A percentile compares a stretch with the other conserved stretches of the same genome.
These are phyloP conservation scores for Pempheris klunzingeri DNA, from an alignment of 2,797 vertebrate species.

Conservation along the genomic window DNA sequence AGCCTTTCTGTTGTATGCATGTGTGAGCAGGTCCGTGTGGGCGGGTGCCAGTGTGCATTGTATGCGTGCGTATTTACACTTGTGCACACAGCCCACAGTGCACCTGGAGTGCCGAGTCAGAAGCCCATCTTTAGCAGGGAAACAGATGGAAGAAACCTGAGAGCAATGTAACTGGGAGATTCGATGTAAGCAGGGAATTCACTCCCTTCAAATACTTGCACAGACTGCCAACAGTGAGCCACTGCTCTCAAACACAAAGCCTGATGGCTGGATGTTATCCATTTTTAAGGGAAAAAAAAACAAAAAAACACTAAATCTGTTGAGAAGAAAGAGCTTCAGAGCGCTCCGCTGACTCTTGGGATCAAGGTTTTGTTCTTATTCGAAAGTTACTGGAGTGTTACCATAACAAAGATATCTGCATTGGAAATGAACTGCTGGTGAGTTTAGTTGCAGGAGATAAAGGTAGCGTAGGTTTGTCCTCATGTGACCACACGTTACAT, in stretches of 20 bases:
- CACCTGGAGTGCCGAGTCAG: constrained; percentile 71
- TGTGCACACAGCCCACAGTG: constrained; percentile 67
- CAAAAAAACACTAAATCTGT: constrained; percentile 15
- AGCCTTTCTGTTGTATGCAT: constrained; percentile 33
- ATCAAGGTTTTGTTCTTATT: constrained; percentile 46
- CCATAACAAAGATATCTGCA: constrained; percentile 32
- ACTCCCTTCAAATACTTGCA: constrained; percentile 61
- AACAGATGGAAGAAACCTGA: constrained; percentile 77
- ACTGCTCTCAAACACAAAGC: constrained; percentile 56
- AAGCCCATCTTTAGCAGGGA: constrained; percentile 70
- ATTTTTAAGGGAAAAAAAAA: constrained; percentile 29
- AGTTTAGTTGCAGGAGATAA: constrained; percentile 15
- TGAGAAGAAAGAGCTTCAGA: constrained; percentile 45
- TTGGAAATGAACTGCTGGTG: not conserved
- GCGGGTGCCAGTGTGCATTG: constrained; percentile 49
- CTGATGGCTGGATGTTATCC: constrained; percentile 49
- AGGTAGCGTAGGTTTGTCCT: constrained; percentile 15
- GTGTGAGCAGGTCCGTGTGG: constrained; percentile 31
- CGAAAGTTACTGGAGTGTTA: constrained; percentile 31
- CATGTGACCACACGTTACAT: constrained; percentile 32
- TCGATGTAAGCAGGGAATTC: constrained; percentile 67
- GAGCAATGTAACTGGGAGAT: constrained; percentile 49
- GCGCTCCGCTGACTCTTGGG: constrained; percentile 31
- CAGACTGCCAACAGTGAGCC: constrained; percentile 59
- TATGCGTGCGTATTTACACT: constrained; percentile 59